Percentiles rank a stretch among this genome's conserved stretches.
Evolutionary conservation across 2,113 vertebrate species (phyloP).

Genomic region (Carollia perspicillata): DNA sequence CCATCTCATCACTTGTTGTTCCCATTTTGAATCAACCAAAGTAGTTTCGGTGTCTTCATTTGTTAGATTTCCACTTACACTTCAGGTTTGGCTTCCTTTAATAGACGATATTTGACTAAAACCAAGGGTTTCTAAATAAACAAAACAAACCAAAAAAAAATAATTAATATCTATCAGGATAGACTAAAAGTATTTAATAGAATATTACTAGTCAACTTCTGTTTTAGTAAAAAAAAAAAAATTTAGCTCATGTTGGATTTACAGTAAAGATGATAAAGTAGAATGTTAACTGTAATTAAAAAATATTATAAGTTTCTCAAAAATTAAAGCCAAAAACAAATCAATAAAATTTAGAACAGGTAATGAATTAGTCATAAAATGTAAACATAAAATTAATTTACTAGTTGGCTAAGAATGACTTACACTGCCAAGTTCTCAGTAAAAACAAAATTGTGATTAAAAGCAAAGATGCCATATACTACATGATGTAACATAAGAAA

Average conservation of each 20-base stretch:
- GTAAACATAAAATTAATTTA: neutral
- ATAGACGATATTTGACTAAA: neutral
- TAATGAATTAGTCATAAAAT: neutral
- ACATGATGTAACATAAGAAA: slow-evolving; percentile 37
- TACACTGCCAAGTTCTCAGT: slow-evolving; percentile 26
- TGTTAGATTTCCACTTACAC: neutral
- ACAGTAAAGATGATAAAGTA: neutral
- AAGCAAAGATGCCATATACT: slow-evolving; percentile 48
- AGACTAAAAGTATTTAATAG: neutral
- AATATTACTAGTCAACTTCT: neutral
- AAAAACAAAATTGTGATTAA: slow-evolving; percentile 56
- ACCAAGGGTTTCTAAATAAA: slow-evolving; percentile 67
- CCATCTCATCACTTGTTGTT: slow-evolving; percentile 89
- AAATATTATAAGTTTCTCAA: neutral
- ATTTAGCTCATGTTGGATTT: neutral
- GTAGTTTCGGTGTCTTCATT: slow-evolving; percentile 18
- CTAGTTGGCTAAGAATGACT: slow-evolving; percentile 18
- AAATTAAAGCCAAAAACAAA: neutral
- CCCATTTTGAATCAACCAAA: slow-evolving; percentile 84
- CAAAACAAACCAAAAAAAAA: neutral
- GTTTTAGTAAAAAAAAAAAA: neutral
- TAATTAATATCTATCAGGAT: neutral
- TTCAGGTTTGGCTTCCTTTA: slow-evolving; percentile 24
- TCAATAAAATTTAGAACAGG: neutral
- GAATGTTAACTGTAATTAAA: neutral